Conservation (phyloP, 1,140 invertebrate species). For the Ganaspis sp. region DNA sequence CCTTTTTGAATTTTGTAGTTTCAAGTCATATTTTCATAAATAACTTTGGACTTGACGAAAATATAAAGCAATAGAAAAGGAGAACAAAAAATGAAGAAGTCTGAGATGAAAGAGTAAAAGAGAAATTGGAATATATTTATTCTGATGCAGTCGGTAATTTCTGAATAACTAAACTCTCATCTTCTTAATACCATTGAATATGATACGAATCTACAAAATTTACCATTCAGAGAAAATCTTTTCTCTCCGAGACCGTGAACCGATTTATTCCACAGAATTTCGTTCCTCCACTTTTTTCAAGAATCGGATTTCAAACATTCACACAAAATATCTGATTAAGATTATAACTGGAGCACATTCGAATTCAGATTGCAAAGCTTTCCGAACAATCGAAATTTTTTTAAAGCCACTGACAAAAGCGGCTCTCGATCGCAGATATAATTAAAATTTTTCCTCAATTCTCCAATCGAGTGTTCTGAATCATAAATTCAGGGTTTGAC, state of each 20-base stretch:
- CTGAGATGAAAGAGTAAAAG: background rate
- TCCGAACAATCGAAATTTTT: background rate
- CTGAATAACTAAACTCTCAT: background rate
- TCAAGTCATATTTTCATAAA: too few relatives aligned
- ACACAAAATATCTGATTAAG: background rate
- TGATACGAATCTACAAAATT: background rate
- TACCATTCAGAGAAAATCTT: background rate
- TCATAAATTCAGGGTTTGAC: too few relatives aligned
- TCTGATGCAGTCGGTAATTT: background rate
- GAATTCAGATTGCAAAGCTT: background rate
- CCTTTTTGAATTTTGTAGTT: too few relatives aligned
- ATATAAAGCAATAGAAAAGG: background rate
- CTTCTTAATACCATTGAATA: background rate
- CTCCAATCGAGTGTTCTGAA: too few relatives aligned
- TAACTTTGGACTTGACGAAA: too few relatives aligned
- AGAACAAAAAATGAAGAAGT: background rate
- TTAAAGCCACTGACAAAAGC: background rate
- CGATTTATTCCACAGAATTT: background rate
- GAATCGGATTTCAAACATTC: background rate
- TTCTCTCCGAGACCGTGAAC: background rate
- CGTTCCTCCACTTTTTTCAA: background rate
- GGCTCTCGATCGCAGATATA: too few relatives aligned
- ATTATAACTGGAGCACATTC: background rate
- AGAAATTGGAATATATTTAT: background rate
- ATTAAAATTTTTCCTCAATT: too few relatives aligned